A percentile compares a stretch with the other conserved stretches of the same genome.
Evolutionary conservation across 2,113 vertebrate species (phyloP).

Genomic region (Crypturellus undulatus): DNA sequence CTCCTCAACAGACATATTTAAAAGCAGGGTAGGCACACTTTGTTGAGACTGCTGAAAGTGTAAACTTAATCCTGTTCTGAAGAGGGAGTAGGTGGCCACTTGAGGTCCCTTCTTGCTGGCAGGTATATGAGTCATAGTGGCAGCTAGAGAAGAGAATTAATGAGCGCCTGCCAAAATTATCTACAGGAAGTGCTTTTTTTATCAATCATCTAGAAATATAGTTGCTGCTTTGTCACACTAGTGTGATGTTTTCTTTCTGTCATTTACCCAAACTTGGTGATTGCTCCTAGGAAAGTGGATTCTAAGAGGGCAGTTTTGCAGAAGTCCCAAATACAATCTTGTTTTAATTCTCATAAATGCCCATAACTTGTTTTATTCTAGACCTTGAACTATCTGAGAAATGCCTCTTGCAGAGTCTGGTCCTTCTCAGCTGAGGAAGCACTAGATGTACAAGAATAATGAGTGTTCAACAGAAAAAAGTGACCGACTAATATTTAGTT

Average conservation of each 20-base stretch:
- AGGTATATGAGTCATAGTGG: conserved; percentile 40
- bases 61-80: not conserved
- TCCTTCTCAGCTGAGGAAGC: not conserved
- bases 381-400: not conserved
- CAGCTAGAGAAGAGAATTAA: conserved; percentile 33
- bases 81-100: not conserved
- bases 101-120: not conserved
- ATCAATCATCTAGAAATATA: conserved; percentile 46
- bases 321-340: not conserved
- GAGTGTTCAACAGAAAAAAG: not conserved
- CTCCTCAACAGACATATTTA: not conserved
- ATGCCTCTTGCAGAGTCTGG: not conserved
- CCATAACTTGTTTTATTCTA: not conserved
- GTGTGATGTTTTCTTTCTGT: not conserved
- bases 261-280: not conserved
- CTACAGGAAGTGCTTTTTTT: not conserved
- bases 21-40: not conserved
- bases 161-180: not conserved
- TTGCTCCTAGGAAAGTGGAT: not conserved
- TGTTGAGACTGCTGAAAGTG: not conserved
- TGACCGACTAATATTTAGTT: not conserved
- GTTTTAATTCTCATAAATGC: not conserved
- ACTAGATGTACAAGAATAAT: not conserved
- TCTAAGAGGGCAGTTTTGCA: not conserved
- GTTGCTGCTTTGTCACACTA: not conserved